Percentiles rank a stretch among this genome's conserved stretches.
Conservation (phyloP, 1,140 invertebrate species). For the Acromyrmex echinatior region DNA sequence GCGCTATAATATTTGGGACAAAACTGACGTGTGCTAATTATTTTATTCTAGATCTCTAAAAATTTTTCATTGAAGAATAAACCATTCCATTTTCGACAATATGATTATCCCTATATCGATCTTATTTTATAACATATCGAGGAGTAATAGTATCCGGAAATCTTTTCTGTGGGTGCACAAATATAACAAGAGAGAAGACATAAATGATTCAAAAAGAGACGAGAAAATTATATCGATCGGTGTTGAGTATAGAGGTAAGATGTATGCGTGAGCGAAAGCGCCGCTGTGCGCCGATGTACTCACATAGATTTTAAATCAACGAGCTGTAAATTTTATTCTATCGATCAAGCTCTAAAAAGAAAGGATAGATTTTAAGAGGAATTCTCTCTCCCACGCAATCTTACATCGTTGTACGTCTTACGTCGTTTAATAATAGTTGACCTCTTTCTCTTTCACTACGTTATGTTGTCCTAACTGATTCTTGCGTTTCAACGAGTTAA, state of each 20-base stretch:
- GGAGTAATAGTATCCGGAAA: no score
- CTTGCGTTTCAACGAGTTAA: neutral
- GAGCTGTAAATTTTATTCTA: neutral
- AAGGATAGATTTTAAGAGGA: neutral
- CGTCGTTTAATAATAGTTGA: conserved; percentile 14
- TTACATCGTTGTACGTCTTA: neutral
- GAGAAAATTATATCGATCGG: conserved; percentile 15
- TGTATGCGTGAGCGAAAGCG: neutral
- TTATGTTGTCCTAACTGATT: conserved; percentile 13
- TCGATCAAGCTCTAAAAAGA: neutral
- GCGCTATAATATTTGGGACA: no score
- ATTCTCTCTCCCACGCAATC: neutral
- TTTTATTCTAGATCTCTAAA: no score
- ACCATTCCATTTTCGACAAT: no score
- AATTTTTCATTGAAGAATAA: no score
- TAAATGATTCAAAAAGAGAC: neutral
- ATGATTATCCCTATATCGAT: no score
- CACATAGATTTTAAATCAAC: conserved; percentile 10
- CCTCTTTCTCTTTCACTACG: neutral
- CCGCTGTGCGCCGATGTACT: neutral
- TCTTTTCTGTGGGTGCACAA: neutral
- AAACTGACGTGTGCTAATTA: no score
- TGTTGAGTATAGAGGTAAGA: neutral
- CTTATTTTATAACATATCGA: no score
- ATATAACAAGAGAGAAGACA: neutral